phyloP scores from a whole-genome alignment of 30 jellyfish, hydroid and myxozoan species.

The Turritopsis dohrnii region DNA sequence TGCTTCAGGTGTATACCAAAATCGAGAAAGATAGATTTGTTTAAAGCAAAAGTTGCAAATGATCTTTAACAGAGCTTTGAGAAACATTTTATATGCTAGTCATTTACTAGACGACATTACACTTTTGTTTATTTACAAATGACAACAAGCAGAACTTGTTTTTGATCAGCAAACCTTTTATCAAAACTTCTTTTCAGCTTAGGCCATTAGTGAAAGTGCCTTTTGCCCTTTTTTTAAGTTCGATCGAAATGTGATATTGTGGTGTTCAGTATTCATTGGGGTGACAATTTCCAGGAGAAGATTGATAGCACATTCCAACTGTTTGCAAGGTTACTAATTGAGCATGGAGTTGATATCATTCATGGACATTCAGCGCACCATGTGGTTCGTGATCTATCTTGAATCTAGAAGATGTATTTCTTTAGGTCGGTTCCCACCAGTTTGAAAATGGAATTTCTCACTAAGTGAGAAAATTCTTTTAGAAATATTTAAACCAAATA shows the following conservation, averaged over 20 bases:
- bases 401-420: neutral
- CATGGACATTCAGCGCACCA: slow-evolving; percentile 48
- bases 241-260: slow-evolving; percentile 8
- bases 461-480: too few relatives aligned
- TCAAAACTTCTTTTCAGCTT: too few relatives aligned
- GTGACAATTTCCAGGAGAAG: slow-evolving; percentile 28
- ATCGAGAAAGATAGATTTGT: neutral
- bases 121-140: too few relatives aligned
- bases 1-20: neutral
- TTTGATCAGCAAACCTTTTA: too few relatives aligned
- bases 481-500: too few relatives aligned
- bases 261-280: slow-evolving; percentile 46
- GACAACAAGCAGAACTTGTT: too few relatives aligned
- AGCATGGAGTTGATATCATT: slow-evolving; percentile 31
- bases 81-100: too few relatives aligned
- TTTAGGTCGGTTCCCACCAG: too few relatives aligned
- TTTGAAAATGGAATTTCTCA: too few relatives aligned
- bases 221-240: neutral
- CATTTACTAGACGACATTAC: too few relatives aligned
- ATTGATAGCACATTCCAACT: neutral
- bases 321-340: slow-evolving; percentile 33
- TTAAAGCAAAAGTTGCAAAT: neutral
- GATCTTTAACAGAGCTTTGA: too few relatives aligned
- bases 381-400: slow-evolving; percentile 12
- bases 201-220: too few relatives aligned